Percentiles rank a stretch among this genome's conserved stretches.
Conservation (phyloP, 1,140 invertebrate species). For the Bathynomus jamesi region DNA sequence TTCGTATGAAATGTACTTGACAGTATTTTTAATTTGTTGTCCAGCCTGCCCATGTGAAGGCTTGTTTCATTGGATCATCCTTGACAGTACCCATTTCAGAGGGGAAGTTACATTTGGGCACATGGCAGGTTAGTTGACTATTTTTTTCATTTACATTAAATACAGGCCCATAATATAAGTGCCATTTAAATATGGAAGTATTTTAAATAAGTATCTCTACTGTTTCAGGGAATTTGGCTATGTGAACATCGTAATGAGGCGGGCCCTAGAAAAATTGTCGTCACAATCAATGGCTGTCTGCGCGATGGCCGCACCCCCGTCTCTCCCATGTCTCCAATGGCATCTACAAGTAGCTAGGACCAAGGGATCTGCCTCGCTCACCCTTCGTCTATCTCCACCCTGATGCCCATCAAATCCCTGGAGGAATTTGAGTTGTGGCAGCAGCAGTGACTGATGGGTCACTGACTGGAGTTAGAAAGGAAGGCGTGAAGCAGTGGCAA, state of each 20-base stretch:
- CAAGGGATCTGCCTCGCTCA: neutral
- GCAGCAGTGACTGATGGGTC: neutral
- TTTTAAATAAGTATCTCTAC: neutral
- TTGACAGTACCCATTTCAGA: slow-evolving; percentile 92
- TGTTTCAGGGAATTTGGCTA: slow-evolving; percentile 78
- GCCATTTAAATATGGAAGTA: too few species aligned
- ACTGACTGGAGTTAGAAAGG: too few species aligned
- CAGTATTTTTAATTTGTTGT: too few species aligned
- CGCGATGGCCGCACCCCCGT: slow-evolving; percentile 65
- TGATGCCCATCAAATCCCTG: neutral
- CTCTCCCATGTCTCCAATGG: slow-evolving; percentile 71
- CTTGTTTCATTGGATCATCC: slow-evolving; percentile 89
- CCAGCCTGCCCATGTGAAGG: slow-evolving; percentile 94
- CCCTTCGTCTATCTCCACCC: neutral
- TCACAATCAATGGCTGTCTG: slow-evolving; percentile 81
- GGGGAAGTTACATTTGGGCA: slow-evolving; percentile 86
- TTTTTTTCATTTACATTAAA: too few species aligned
- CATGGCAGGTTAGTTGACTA: slow-evolving; percentile 61
- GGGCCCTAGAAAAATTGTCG: slow-evolving; percentile 81
- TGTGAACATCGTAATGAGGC: slow-evolving; percentile 94
- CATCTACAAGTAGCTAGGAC: slow-evolving; percentile 66
- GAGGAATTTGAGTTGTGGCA: neutral
- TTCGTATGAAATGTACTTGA: too few species aligned
- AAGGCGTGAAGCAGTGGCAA: neutral
- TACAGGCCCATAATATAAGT: too few species aligned